Evolutionary conservation across 2,888 invertebrate species (phyloP), one percentile per base, ranked within the genome.

Genomic region (Eristalis arbustorum): DNA sequence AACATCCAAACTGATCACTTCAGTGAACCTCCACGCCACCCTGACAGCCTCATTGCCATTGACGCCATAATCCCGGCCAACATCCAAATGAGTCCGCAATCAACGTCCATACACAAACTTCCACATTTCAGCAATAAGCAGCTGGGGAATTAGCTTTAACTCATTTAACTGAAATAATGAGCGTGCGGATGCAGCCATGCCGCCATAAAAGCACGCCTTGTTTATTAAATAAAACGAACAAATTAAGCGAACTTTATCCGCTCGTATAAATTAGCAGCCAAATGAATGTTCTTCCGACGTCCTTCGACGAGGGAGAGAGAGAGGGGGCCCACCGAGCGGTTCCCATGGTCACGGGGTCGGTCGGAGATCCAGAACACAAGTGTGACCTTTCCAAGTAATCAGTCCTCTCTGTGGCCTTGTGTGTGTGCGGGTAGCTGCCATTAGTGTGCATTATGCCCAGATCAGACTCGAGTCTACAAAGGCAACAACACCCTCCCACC

Each of bases 381-480:
- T 64, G 78, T 71, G 71, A 66, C 71, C 78, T 66, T 72, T 64
- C 31, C 64, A 57, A 34, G 64, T 71, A 59, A 59, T 40, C 66
- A 61, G 57, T 72, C 23, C 37, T 11, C 31, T n/a, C 0, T 3
- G 3, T 6, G 0, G n/a, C n/a, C n/a, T n/a, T 49, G 49, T n/a
- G 42, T 66, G 59, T 59, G 71, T 31, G 59, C 25, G 31, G 71
- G 49, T 49, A 18, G 22, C 42, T 78, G 31, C 71, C 64, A 78
- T 78, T 78, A 72, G 71, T 49, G 78, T 78, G 66, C 66, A 78
- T 78, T 78, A 78, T 72, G 78, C 69, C 37, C 78, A 71, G 64
- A 71, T 59, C 57, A 64, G 25, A 63, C 56, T 57, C 18, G 5
- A 11, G 23, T 63, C 25, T 63, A 3, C 42, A 62, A 71, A 34